phyloP scores from a whole-genome alignment of 2,797 vertebrate species.

The Enteromius afrohamiltoni region DNA sequence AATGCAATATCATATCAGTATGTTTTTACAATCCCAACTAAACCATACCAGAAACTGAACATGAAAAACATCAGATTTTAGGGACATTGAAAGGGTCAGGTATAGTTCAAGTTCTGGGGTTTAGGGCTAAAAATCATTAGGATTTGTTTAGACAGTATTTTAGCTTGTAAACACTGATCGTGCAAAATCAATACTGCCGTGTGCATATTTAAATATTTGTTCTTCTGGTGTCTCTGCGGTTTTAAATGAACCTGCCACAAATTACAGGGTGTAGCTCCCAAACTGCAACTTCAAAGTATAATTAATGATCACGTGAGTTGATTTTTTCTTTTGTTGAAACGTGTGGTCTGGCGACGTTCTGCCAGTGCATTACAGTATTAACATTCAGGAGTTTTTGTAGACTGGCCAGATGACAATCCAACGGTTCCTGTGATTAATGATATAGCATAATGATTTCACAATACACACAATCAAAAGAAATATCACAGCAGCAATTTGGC shows the following conservation, averaged over 20 bases:
- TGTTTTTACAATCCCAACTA: constrained; percentile 6
- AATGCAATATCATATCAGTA: not conserved
- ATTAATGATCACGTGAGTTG: constrained; percentile 7
- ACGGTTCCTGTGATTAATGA: not conserved
- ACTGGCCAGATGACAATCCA: not conserved
- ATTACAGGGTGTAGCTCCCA: constrained; percentile 25
- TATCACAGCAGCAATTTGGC: not conserved
- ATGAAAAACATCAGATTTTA: not conserved
- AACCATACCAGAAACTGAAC: not conserved
- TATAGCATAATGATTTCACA: not conserved
- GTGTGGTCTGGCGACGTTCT: not conserved
- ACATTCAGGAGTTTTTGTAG: not conserved
- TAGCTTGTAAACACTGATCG: not conserved
- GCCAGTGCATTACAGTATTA: not conserved
- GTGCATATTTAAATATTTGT: not conserved
- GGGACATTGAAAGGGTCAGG: not conserved
- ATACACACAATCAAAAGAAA: not conserved
- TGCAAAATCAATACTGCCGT: not conserved
- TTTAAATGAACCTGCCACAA: constrained; percentile 16
- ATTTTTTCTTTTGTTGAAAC: constrained; percentile 10
- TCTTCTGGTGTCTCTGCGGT: not conserved
- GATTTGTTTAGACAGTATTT: not conserved
- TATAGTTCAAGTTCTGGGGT: not conserved
- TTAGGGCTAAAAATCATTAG: not conserved
- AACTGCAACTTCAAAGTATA: not conserved